phyloP scores from a whole-genome alignment of 2,113 vertebrate species.

The Scartelaos histophorus region DNA sequence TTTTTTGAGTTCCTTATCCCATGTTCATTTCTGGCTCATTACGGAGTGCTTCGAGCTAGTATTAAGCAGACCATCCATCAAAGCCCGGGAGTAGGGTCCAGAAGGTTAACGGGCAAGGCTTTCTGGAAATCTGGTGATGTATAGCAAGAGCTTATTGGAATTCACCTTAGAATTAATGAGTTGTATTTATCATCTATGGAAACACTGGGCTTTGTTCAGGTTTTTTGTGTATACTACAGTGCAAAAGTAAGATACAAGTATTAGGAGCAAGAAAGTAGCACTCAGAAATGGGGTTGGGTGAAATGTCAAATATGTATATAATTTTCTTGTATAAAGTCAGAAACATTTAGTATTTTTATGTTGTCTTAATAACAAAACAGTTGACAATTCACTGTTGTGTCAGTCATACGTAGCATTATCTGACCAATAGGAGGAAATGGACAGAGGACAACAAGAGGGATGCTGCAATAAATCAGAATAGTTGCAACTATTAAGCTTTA shows the following conservation, averaged over 20 bases:
- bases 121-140: conserved; percentile 67
- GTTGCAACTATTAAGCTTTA: not conserved
- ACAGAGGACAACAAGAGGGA: no score
- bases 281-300: not conserved
- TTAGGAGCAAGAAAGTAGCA: not conserved
- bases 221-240: conserved; percentile 16
- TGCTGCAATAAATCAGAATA: no score
- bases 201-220: conserved; percentile 17
- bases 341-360: not conserved
- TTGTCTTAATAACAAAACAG: no score
- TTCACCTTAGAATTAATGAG: conserved; percentile 69
- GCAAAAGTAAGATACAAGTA: not conserved
- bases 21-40: conserved; percentile 75
- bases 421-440: no score
- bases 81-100: conserved; percentile 54
- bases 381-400: no score
- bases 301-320: not conserved
- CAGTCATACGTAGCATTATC: not conserved
- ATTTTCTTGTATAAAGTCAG: not conserved
- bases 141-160: conserved; percentile 61
- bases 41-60: conserved; percentile 58
- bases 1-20: conserved; percentile 54
- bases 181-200: conserved; percentile 69
- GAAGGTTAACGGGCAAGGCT: conserved; percentile 75
- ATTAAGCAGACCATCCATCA: conserved; percentile 77